Conservation (phyloP, 2,797 vertebrate species). For the Synaphobranchus kaupii region DNA sequence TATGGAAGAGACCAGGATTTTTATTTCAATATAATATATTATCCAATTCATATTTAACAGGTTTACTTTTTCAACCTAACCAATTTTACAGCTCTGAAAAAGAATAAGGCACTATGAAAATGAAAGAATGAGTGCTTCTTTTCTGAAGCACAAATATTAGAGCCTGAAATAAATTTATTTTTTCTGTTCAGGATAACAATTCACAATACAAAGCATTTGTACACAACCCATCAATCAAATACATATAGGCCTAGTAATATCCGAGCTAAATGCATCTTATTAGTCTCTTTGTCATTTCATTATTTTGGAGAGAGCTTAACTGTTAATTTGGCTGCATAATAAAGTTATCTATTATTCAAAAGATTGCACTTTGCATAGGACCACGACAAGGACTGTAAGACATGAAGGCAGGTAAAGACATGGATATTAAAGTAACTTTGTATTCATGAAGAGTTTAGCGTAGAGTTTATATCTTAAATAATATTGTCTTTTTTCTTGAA, state of each 20-base stretch:
- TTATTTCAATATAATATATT: not conserved
- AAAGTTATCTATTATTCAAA: no score
- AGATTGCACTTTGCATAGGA: no score
- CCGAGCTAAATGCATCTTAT: not conserved
- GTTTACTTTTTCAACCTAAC: not conserved
- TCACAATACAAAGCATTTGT: not conserved
- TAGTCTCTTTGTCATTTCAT: not conserved
- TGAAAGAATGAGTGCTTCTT: not conserved
- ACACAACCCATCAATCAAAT: constrained; percentile 8
- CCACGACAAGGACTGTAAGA: no score
- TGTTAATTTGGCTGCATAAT: not conserved
- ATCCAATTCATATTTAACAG: not conserved
- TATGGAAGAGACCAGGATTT: not conserved
- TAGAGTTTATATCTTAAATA: no score
- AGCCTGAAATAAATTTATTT: not conserved
- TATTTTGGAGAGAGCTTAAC: not conserved
- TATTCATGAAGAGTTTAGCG: no score
- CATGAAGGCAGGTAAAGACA: no score
- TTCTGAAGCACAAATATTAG: constrained; percentile 8
- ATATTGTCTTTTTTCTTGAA: no score
- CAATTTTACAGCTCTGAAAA: not conserved
- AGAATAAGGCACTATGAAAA: not conserved
- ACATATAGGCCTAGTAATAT: not conserved
- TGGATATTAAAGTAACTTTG: no score
- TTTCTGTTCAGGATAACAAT: not conserved